Evolutionary conservation across 2,113 vertebrate genomes (phyloP).

Genomic region (Brachyhypopomus gauderio): DNA sequence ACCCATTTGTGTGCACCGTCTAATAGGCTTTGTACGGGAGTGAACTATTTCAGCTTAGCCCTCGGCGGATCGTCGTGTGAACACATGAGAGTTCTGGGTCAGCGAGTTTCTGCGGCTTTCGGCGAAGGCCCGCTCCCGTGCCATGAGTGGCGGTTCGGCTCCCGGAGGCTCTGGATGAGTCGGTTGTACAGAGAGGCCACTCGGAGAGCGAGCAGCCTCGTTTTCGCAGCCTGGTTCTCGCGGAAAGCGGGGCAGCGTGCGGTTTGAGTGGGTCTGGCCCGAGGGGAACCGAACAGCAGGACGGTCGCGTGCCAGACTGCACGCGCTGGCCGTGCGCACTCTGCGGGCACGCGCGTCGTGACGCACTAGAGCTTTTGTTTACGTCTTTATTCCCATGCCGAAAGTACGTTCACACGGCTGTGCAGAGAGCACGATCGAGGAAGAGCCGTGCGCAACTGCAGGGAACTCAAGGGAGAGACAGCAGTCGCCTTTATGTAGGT

Average conservation of each 20-base stretch:
- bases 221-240: no score
- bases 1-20: slow-evolving; percentile 4
- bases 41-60: slow-evolving; percentile 31
- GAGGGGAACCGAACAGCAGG: no score
- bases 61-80: slow-evolving; percentile 15
- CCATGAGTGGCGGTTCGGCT: neutral
- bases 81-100: slow-evolving; percentile 38
- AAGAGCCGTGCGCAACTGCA: slow-evolving; percentile 49
- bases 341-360: no score
- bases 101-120: slow-evolving; percentile 36
- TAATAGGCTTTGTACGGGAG: neutral
- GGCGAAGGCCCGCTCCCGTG: slow-evolving; percentile 22
- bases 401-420: slow-evolving; percentile 40
- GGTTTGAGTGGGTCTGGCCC: no score
- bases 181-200: neutral
- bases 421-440: slow-evolving; percentile 36
- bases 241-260: no score
- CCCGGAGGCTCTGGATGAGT: neutral
- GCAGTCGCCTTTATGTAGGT: slow-evolving; percentile 72
- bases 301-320: no score
- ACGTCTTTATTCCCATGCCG: slow-evolving; percentile 21
- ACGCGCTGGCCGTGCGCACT: no score
- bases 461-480: slow-evolving; percentile 54
- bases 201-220: no score
- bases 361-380: neutral